Evolutionary conservation across 2,888 invertebrate species (phyloP), one percentile per base, ranked within the genome.

Genomic region (Taphrorychus bicolor): DNA sequence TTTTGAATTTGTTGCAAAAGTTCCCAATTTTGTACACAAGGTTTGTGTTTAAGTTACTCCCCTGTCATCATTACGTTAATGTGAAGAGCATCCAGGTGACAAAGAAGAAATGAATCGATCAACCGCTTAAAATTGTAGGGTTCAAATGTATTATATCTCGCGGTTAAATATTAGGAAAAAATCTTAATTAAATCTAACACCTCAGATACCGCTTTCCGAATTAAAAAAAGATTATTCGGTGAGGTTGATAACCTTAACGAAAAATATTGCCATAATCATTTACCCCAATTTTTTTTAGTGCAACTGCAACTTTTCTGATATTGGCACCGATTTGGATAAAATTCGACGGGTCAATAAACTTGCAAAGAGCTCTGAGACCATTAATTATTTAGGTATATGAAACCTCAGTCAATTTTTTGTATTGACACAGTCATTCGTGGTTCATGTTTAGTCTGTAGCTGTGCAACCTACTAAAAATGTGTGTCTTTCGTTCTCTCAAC

Each of bases 261-360:
- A 42, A 64, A 64, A 64, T 52, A 52, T 51, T 64, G 41, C n/a
- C 52, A 51, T 41, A 58, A 58, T 52, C 49, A 45, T 52, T 58
- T 64, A 59, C 58, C 64, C 64, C 22, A 23, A 64, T 52, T 64
- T 64, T 64, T 64, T 63, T 56, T 62, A 19, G 58, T 14, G 56
- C 52, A 52, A 58, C 57, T 52, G 52, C 64, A 52, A 57, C 58
- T 52, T 58, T 58, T 64, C 49, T 64, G 64, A 58, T 58, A 64
- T 64, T 64, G 64, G 64, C 64, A 64, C 64, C 64, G 64, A 64
- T 64, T 64, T 64, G 64, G 64, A 52, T 51, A 59, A 58, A 64
- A 58, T 52, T 64, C 16, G 58, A 51, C 9, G 52, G 58, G 64
- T 64, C 64, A 64, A 53, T 53, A 59, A 64, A 64, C 64, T 53